Percentiles rank a stretch among this genome's conserved stretches.
These are phyloP conservation scores for Mastomys coucha DNA, from an alignment of 2,113 vertebrate genomes.

Conservation along the genomic window DNA sequence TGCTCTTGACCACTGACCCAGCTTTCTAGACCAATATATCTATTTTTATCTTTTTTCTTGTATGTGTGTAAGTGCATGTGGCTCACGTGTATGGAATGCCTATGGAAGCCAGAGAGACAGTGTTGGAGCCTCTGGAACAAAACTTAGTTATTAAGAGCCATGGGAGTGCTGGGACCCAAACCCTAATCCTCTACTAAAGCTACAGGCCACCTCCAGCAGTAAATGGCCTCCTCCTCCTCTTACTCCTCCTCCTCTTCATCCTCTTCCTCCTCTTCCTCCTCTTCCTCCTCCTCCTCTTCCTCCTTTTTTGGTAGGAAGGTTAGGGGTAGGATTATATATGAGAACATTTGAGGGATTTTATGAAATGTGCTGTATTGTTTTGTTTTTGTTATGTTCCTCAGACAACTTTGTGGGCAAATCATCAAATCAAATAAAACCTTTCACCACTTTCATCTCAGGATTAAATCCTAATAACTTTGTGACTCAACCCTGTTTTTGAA, in stretches of 20 bases:
- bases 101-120: background rate
- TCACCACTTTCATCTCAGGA: conserved; percentile 26
- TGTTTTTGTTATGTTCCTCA: background rate
- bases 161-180: background rate
- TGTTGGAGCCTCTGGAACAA: background rate
- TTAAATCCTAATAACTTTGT: conserved; percentile 23
- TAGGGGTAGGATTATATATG: background rate
- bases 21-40: background rate
- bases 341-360: conserved; percentile 22
- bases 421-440: background rate
- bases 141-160: background rate
- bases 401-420: background rate
- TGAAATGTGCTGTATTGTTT: background rate
- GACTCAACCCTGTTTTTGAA: conserved; percentile 36
- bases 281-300: background rate
- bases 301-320: background rate
- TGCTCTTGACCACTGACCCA: background rate
- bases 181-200: background rate
- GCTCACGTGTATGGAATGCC: background rate
- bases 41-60: background rate
- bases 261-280: background rate
- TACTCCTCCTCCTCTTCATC: background rate
- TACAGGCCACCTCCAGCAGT: background rate
- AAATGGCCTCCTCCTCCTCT: background rate
- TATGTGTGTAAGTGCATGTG: background rate